These are phyloP conservation scores for Aphodius granarius DNA, from an alignment of 2,888 invertebrate species.

Conservation along the genomic window DNA sequence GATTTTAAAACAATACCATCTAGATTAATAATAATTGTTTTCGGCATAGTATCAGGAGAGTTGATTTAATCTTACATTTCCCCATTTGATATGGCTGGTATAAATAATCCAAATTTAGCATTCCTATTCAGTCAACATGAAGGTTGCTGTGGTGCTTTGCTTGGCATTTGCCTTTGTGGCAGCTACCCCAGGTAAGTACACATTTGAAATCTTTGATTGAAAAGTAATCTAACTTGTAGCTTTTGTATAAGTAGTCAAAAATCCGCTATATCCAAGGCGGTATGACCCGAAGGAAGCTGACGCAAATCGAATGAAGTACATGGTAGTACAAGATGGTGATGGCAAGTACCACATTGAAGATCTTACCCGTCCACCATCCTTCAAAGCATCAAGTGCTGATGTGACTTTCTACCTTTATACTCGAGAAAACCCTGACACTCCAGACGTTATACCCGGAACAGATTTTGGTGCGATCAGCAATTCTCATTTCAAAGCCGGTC, in stretches of 20 bases:
- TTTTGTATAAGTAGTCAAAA: too few species aligned
- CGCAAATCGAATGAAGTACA: conserved; percentile 1
- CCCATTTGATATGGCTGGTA: not conserved
- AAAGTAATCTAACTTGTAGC: too few species aligned
- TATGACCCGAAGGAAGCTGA: conserved; percentile 15
- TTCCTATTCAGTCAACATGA: conserved; percentile 9
- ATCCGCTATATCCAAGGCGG: not conserved
- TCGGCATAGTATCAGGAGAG: not conserved
- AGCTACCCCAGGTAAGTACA: conserved; percentile 22
- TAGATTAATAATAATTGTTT: not conserved
- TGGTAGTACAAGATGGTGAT: conserved; percentile 5
- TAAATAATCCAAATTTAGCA: not conserved
- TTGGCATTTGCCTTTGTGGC: conserved; percentile 12
- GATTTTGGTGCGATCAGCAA: not conserved
- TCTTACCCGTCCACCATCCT: not conserved
- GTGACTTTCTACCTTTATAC: conserved; percentile 13
- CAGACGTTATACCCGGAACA: not conserved
- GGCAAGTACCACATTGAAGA: conserved; percentile 17
- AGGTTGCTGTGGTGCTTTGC: conserved; percentile 5
- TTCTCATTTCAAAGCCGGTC: conserved; percentile 16
- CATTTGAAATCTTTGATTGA: too few species aligned
- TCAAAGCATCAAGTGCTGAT: conserved; percentile 13
- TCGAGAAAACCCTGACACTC: not conserved
- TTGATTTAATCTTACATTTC: not conserved
- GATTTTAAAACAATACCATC: too few species aligned